Evolutionary conservation across 2,888 invertebrate species (phyloP).

Genomic region (Drosophila subquinaria): DNA sequence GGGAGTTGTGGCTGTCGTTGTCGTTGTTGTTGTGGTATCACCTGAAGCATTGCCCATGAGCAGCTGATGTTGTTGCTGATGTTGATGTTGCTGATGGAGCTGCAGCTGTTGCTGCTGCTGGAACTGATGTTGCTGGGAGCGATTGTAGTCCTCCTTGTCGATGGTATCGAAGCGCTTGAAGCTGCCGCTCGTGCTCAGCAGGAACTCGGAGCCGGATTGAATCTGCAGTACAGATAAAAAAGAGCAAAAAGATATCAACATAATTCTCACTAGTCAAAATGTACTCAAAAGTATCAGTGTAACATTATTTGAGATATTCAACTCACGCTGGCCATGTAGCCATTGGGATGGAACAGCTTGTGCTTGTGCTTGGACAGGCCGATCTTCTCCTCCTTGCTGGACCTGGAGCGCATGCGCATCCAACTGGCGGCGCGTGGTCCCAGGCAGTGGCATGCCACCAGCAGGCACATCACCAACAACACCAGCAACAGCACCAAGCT

Average conservation of each 20-base stretch:
- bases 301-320: background rate
- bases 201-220: conserved; percentile 88
- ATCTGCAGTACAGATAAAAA: conserved; percentile 84
- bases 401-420: conserved; percentile 83
- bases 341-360: conserved; percentile 88
- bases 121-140: conserved; percentile 66
- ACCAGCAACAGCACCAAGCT: conserved; percentile 82
- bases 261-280: no score
- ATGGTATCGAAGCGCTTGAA: conserved; percentile 89
- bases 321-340: conserved; percentile 87
- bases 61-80: conserved; percentile 82
- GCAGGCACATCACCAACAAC: conserved; percentile 81
- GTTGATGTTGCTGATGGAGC: conserved; percentile 81
- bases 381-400: conserved; percentile 85
- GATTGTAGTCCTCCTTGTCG: conserved; percentile 86
- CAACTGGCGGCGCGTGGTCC: conserved; percentile 84
- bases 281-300: no score
- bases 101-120: conserved; percentile 46
- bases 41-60: conserved; percentile 30
- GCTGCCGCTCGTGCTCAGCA: conserved; percentile 88
- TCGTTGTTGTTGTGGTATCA: conserved; percentile 32
- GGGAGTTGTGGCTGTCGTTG: conserved; percentile 75
- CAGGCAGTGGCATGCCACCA: conserved; percentile 84
- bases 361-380: conserved; percentile 85
- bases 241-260: no score